Evolutionary conservation across 2,888 invertebrate genomes (phyloP).

Genomic region (Ormyrus labotus): DNA sequence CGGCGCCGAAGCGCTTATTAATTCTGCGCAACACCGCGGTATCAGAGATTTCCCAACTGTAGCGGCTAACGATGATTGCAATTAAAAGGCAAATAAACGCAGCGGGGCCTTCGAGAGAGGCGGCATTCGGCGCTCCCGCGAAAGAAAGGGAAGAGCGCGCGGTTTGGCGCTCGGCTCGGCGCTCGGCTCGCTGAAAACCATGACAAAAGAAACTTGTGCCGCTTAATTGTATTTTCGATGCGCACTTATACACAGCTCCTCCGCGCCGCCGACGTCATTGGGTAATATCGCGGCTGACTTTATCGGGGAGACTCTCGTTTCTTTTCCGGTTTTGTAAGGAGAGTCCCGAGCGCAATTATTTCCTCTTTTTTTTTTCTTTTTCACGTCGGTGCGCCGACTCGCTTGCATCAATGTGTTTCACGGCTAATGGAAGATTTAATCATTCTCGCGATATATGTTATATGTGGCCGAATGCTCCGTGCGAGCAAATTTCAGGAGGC

Average conservation of each 20-base stretch:
- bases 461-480: no score
- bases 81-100: conserved; percentile 39
- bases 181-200: neutral
- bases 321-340: conserved; percentile 47
- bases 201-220: conserved; percentile 1
- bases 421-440: conserved; percentile 16
- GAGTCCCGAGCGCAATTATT: neutral
- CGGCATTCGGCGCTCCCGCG: neutral
- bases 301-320: conserved; percentile 15
- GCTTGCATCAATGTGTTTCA: conserved; percentile 21
- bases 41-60: conserved; percentile 22
- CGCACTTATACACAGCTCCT: neutral
- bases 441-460: neutral
- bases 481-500: no score
- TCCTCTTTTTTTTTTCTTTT: neutral
- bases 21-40: conserved; percentile 11
- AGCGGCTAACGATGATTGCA: conserved; percentile 22
- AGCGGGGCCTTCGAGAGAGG: conserved; percentile 16
- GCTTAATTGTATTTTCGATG: conserved; percentile 23
- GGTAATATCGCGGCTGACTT: neutral
- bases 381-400: neutral
- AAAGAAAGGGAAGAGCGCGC: conserved; percentile 10
- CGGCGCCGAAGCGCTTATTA: no score
- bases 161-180: neutral
- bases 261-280: neutral